phyloP scores from a whole-genome alignment of 1,140 invertebrate species.

The Trichomalopsis sarcophagae region DNA sequence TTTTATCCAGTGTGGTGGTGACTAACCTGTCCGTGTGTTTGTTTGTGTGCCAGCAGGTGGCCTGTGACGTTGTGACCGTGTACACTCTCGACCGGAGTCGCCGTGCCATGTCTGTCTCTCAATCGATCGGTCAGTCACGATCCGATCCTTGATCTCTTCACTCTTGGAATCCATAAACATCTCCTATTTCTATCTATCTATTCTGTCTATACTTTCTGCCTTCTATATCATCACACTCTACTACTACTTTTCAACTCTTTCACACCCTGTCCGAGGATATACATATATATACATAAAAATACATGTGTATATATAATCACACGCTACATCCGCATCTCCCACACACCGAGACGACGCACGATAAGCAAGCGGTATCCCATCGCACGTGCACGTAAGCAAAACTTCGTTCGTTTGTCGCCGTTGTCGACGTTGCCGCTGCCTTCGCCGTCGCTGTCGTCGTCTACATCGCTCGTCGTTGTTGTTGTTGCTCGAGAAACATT shows the following conservation, averaged over 20 bases:
- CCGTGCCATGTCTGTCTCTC: constrained; percentile 73
- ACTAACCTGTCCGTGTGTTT: constrained; percentile 76
- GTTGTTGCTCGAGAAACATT: not conserved
- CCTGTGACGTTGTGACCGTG: constrained; percentile 76
- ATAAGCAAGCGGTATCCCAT: constrained; percentile 13
- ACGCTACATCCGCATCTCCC: constrained; percentile 41
- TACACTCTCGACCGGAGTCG: constrained; percentile 73
- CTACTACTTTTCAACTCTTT: constrained; percentile 4
- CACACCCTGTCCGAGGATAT: constrained; percentile 2
- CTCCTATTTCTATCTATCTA: constrained; percentile 28
- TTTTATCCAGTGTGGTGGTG: constrained; percentile 72
- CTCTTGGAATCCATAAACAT: constrained; percentile 54
- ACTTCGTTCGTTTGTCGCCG: not conserved
- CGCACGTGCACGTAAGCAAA: not conserved
- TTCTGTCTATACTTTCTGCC: not conserved
- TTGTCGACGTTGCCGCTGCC: not conserved
- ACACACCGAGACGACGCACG: constrained; percentile 20
- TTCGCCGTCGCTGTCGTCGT: not conserved
- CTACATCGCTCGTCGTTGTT: not conserved
- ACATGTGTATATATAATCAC: constrained; percentile 29
- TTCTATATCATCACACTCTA: constrained; percentile 7
- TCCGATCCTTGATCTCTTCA: constrained; percentile 60
- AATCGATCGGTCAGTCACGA: constrained; percentile 59
- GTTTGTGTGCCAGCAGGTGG: constrained; percentile 76
- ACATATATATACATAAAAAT: constrained; percentile 10